Conservation (phyloP, 2,113 vertebrate genomes). For the Grammomys surdaster region DNA sequence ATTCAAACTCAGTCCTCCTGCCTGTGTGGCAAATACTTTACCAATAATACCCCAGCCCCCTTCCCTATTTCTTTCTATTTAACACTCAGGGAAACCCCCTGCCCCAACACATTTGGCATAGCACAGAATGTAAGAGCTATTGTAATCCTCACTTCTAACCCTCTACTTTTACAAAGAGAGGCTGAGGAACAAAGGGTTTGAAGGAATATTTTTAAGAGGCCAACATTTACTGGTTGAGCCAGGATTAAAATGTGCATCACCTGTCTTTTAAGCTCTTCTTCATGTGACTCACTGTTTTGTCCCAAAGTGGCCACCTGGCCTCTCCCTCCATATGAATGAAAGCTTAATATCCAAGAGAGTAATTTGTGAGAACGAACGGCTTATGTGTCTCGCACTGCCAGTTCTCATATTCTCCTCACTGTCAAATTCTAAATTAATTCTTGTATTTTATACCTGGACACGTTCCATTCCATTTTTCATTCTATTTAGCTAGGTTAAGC, state of each 20-base stretch:
- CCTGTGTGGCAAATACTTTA: not conserved
- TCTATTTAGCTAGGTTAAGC: constrained; percentile 46
- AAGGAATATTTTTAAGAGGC: not conserved
- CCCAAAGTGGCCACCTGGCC: not conserved
- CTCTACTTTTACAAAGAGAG: not conserved
- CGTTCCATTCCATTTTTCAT: constrained; percentile 51
- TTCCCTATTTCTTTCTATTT: not conserved
- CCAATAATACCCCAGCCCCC: not conserved
- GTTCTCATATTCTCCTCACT: not conserved
- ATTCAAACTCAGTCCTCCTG: not conserved
- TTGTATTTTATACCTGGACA: not conserved
- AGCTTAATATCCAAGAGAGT: constrained; percentile 26
- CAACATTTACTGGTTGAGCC: not conserved
- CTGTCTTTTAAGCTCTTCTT: not conserved
- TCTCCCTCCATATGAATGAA: not conserved
- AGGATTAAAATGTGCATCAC: not conserved
- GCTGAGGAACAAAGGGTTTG: not conserved
- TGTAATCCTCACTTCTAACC: not conserved
- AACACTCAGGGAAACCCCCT: not conserved
- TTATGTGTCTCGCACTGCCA: not conserved
- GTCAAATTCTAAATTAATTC: constrained; percentile 27
- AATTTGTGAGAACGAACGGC: constrained; percentile 22
- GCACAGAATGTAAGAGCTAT: not conserved
- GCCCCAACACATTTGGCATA: not conserved
- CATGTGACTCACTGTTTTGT: not conserved